phyloP scores from a whole-genome alignment of 2,888 invertebrate genomes.

The Dendrolimus pini region DNA sequence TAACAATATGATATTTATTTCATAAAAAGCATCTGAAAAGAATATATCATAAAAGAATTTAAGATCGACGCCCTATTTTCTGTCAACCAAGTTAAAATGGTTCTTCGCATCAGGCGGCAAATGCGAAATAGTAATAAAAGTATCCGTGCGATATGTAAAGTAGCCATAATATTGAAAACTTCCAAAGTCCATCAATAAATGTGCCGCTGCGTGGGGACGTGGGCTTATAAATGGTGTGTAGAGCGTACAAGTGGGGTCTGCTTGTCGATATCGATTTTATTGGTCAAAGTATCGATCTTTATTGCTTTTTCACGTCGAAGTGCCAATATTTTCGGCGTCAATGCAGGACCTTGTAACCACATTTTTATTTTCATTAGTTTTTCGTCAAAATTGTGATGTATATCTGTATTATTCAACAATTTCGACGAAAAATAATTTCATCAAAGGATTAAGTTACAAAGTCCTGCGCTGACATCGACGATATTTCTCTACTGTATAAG shows the following conservation, averaged over 20 bases:
- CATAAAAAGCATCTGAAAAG: too few species aligned
- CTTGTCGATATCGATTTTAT: conserved; percentile 13
- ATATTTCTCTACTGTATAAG: too few species aligned
- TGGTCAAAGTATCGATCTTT: neutral
- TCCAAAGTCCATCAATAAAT: conserved; percentile 76
- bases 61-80: conserved; percentile 18
- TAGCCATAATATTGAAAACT: conserved; percentile 75
- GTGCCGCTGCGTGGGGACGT: conserved; percentile 61
- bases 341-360: too few species aligned
- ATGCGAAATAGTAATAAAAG: conserved; percentile 76
- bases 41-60: neutral
- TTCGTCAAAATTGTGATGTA: too few species aligned
- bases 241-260: conserved; percentile 9
- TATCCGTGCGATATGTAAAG: conserved; percentile 71
- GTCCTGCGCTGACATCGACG: too few species aligned
- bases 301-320: too few species aligned
- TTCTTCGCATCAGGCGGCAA: conserved; percentile 70
- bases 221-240: conserved; percentile 33
- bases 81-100: conserved; percentile 35
- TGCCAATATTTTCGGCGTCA: too few species aligned
- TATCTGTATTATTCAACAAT: too few species aligned
- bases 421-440: too few species aligned
- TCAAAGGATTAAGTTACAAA: too few species aligned
- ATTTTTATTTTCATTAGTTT: too few species aligned
- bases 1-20: too few species aligned